phyloP scores from a whole-genome alignment of 2,113 vertebrate species.

The Daubentonia madagascariensis region DNA sequence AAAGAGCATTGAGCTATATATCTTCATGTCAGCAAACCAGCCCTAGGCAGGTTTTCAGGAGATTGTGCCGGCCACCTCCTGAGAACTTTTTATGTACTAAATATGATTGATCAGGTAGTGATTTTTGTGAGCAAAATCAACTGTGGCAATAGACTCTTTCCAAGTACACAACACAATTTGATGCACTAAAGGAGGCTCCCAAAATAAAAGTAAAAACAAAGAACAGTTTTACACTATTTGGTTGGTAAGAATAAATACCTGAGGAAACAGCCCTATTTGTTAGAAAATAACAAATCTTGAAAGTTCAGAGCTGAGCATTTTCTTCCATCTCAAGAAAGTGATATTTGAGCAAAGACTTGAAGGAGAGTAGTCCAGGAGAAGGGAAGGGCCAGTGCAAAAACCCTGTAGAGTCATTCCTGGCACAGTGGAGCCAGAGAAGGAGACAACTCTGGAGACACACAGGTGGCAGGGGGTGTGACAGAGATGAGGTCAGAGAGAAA shows the following conservation, averaged over 20 bases:
- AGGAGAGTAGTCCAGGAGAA: background rate
- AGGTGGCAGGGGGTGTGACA: background rate
- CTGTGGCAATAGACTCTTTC: background rate
- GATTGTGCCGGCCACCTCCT: background rate
- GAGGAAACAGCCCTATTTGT: background rate
- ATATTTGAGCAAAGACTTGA: background rate
- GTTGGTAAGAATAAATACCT: background rate
- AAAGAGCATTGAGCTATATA: background rate
- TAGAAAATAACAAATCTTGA: background rate
- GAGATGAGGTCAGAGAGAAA: background rate
- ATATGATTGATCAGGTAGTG: background rate
- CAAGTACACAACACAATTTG: background rate
- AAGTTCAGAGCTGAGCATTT: background rate
- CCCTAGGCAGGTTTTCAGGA: background rate
- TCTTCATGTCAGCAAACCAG: background rate
- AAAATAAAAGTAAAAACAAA: background rate
- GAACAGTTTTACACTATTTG: background rate
- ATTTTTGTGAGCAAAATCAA: background rate
- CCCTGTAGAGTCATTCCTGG: accelerated
- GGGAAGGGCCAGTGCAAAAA: background rate
- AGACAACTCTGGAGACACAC: background rate
- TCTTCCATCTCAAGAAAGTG: background rate
- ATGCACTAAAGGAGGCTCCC: background rate
- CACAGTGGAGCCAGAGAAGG: background rate
- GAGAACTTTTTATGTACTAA: background rate